phyloP scores from a whole-genome alignment of 2,113 vertebrate species.

The Peromyscus californicus region DNA sequence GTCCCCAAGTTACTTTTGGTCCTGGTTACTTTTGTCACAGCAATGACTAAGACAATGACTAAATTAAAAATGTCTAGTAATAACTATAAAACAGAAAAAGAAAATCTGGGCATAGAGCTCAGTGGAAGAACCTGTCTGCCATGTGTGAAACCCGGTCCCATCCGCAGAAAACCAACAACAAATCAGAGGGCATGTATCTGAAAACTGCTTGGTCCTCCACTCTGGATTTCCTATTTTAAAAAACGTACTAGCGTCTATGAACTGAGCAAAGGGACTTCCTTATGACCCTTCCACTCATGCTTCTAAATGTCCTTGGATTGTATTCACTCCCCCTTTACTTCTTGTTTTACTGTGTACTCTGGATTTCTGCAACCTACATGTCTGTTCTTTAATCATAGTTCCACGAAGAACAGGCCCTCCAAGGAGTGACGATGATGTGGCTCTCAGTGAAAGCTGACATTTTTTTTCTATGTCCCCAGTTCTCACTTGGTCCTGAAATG shows the following conservation, averaged over 20 bases:
- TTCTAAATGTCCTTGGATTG: neutral
- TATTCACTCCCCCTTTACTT: neutral
- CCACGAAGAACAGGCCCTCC: constrained; percentile 76
- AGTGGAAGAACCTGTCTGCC: neutral
- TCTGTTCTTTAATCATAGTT: neutral
- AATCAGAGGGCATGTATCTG: constrained; percentile 67
- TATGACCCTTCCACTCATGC: neutral
- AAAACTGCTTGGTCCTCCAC: constrained; percentile 69
- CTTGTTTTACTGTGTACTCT: neutral
- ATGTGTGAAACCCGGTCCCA: neutral
- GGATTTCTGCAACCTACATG: constrained; percentile 74
- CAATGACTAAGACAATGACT: neutral
- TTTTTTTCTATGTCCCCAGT: constrained; percentile 57
- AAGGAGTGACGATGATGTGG: constrained; percentile 76
- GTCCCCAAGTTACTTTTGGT: too few relatives aligned
- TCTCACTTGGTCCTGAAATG: constrained; percentile 80
- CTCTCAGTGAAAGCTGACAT: constrained; percentile 83
- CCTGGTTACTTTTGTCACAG: neutral
- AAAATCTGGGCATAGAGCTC: neutral
- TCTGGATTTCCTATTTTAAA: constrained; percentile 49
- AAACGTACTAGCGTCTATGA: neutral
- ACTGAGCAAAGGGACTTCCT: too few relatives aligned
- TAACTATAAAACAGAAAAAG: neutral
- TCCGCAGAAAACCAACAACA: neutral
- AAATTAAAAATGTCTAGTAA: neutral